These are phyloP conservation scores for Calameuta idolon DNA, from an alignment of 2,888 invertebrate species.

Conservation along the genomic window DNA sequence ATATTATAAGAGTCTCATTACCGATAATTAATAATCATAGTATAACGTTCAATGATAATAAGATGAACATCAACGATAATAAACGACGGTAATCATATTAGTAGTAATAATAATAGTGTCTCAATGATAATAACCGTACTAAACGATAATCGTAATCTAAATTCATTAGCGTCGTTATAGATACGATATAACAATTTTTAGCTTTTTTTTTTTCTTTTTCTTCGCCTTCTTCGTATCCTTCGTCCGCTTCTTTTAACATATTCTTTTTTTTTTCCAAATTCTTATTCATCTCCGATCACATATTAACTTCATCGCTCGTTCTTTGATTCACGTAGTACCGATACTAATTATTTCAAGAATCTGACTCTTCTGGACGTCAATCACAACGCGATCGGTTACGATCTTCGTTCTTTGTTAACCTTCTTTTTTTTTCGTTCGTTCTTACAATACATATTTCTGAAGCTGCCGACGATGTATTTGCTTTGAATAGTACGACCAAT, in stretches of 20 bases:
- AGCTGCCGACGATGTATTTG: background rate
- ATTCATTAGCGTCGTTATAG: constrained; percentile 37
- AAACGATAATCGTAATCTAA: constrained; percentile 22
- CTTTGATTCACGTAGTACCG: background rate
- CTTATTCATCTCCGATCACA: background rate
- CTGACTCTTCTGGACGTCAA: background rate
- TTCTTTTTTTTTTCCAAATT: background rate
- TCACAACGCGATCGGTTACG: too few relatives aligned
- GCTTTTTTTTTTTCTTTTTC: background rate
- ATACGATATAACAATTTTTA: constrained; percentile 29
- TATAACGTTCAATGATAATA: background rate
- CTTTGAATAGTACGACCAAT: background rate
- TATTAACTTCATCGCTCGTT: background rate
- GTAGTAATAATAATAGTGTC: constrained; percentile 46
- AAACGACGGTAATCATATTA: constrained; percentile 39
- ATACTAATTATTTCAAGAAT: background rate
- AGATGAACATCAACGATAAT: background rate
- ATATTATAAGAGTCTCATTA: constrained; percentile 50
- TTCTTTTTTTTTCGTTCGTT: background rate
- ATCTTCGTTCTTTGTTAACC: too few relatives aligned
- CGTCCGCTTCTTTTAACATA: background rate
- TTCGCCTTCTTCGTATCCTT: background rate
- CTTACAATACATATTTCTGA: background rate
- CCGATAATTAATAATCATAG: constrained; percentile 40
- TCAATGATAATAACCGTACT: background rate